Evolutionary conservation across 1,140 invertebrate genomes (phyloP).

Genomic region (Cyrtorhinus lividipennis): DNA sequence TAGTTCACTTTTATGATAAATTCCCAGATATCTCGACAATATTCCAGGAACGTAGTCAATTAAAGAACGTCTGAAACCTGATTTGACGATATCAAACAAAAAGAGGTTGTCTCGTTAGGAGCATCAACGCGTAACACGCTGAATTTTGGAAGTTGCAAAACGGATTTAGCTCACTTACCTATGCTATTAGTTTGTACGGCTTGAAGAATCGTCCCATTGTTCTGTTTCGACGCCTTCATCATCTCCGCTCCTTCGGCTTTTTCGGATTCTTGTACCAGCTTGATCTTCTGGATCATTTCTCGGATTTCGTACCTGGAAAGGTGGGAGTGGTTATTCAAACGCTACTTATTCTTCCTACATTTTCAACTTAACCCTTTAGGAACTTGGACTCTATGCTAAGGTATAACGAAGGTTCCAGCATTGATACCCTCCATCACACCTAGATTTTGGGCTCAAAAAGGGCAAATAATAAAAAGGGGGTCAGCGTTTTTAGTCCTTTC

Average conservation of each 20-base stretch:
- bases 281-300: slow-evolving; percentile 83
- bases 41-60: no score
- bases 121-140: no score
- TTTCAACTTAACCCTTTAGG: not conserved
- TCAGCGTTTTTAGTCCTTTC: no score
- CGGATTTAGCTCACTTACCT: slow-evolving; percentile 5
- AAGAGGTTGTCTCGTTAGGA: no score
- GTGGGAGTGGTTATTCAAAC: not conserved
- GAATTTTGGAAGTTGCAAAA: not conserved
- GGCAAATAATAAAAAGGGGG: no score
- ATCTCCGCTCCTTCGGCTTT: slow-evolving; percentile 20
- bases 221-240: slow-evolving; percentile 21
- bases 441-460: no score
- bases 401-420: not conserved
- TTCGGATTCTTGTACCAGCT: slow-evolving; percentile 36
- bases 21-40: no score
- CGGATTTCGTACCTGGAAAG: slow-evolving; percentile 56
- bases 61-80: no score
- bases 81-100: no score
- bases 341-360: not conserved
- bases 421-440: no score
- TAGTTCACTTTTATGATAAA: no score
- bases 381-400: not conserved
- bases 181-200: slow-evolving; percentile 15
- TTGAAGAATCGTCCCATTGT: slow-evolving; percentile 22